Conservation (phyloP, 2,113 vertebrate genomes). For the Ameiurus melas region DNA sequence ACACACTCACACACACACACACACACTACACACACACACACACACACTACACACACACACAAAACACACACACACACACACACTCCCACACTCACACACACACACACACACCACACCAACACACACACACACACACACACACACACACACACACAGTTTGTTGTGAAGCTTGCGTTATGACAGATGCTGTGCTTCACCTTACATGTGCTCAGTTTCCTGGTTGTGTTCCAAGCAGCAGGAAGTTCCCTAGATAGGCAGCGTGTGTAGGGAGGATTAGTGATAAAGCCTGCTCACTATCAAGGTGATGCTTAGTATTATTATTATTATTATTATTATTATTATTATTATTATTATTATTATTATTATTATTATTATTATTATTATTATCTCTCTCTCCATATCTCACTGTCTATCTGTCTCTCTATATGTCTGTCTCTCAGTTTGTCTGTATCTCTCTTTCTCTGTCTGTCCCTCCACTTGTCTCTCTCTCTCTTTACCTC, state of each 20-base stretch:
- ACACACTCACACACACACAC: not conserved
- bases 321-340: not conserved
- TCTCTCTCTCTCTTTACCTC: not conserved
- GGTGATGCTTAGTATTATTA: no score
- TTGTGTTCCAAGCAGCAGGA: not conserved
- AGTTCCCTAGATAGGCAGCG: not conserved
- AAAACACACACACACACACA: no score
- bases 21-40: not conserved
- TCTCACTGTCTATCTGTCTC: no score
- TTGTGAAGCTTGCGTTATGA: not conserved
- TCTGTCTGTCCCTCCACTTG: not conserved
- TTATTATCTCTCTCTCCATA: no score
- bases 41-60: not conserved
- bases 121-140: not conserved
- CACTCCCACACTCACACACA: not conserved
- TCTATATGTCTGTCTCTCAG: not conserved
- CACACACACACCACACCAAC: constrained; percentile 1
- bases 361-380: not conserved
- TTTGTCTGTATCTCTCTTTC: not conserved
- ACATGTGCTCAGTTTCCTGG: not conserved
- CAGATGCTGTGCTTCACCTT: not conserved
- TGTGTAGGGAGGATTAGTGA: not conserved
- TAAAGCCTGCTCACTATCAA: not conserved
- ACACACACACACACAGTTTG: not conserved
- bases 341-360: not conserved